Conservation (phyloP, 2,888 invertebrate genomes). For the Protonemura montana region DNA sequence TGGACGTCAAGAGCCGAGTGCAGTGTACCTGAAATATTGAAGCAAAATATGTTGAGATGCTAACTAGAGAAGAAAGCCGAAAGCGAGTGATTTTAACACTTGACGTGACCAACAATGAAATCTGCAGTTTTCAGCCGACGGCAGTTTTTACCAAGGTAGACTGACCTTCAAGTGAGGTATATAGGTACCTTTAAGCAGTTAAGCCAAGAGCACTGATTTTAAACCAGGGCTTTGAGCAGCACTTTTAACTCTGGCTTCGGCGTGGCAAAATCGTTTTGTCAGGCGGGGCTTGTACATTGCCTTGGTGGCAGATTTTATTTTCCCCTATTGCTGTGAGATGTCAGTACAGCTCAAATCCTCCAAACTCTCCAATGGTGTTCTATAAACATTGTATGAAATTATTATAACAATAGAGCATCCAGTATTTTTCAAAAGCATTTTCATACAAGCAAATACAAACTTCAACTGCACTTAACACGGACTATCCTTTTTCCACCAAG, state of each 20-base stretch:
- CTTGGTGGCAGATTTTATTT: slow-evolving; percentile 4
- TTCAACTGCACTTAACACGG: neutral
- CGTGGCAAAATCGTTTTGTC: neutral
- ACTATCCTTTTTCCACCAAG: too few relatives aligned
- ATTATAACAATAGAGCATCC: neutral
- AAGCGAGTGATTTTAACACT: neutral
- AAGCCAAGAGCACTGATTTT: too few relatives aligned
- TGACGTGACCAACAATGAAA: neutral
- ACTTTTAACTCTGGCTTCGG: neutral
- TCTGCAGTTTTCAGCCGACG: too few relatives aligned
- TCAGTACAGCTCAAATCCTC: slow-evolving; percentile 16
- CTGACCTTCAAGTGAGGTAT: too few relatives aligned
- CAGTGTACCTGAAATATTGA: neutral
- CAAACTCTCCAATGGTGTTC: neutral
- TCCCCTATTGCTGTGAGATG: neutral
- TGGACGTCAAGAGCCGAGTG: too few relatives aligned
- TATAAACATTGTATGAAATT: neutral
- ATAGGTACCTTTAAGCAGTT: too few relatives aligned
- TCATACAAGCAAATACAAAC: neutral
- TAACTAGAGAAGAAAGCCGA: neutral
- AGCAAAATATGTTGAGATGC: neutral
- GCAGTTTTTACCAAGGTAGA: too few relatives aligned
- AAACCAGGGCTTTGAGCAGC: neutral
- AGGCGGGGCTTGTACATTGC: neutral
- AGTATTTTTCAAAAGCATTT: neutral